These are phyloP conservation scores for Bombus huntii DNA, from an alignment of 1,140 invertebrate genomes.

Conservation along the genomic window DNA sequence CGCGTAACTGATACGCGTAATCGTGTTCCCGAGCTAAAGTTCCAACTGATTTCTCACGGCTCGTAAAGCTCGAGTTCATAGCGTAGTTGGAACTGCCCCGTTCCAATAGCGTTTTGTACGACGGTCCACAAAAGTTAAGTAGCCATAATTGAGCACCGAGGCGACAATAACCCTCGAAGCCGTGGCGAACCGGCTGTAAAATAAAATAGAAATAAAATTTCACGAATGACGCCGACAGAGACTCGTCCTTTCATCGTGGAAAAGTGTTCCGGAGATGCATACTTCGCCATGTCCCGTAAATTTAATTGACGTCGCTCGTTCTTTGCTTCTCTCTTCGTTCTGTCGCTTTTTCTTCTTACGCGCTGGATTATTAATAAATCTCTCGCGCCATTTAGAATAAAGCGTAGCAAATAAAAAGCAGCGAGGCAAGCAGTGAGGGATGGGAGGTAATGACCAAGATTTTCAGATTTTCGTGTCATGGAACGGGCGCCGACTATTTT, in stretches of 20 bases:
- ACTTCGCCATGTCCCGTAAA: conserved; percentile 21
- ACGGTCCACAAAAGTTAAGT: conserved; percentile 23
- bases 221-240: neutral
- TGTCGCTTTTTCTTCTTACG: neutral
- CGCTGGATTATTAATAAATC: conserved; percentile 48
- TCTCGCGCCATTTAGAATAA: conserved; percentile 24
- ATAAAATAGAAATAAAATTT: conserved; percentile 42
- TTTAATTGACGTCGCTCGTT: conserved; percentile 42
- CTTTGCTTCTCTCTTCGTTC: neutral
- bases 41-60: conserved; percentile 10
- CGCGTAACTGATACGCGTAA: neutral
- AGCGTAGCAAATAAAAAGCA: neutral
- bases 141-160: conserved; percentile 38
- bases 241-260: neutral
- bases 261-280: conserved; percentile 10
- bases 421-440: neutral
- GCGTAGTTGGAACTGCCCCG: neutral
- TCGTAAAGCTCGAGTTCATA: conserved; percentile 31
- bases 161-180: conserved; percentile 23
- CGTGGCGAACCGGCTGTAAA: conserved; percentile 19
- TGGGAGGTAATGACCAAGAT: neutral
- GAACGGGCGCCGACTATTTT: too few relatives aligned
- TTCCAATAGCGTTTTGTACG: too few relatives aligned
- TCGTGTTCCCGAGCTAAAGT: neutral
- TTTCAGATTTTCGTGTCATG: neutral